A percentile compares a stretch with the other conserved stretches of the same genome.
Evolutionary conservation across 2,797 vertebrate genomes (phyloP).

Genomic region (Aplochiton taeniatus): DNA sequence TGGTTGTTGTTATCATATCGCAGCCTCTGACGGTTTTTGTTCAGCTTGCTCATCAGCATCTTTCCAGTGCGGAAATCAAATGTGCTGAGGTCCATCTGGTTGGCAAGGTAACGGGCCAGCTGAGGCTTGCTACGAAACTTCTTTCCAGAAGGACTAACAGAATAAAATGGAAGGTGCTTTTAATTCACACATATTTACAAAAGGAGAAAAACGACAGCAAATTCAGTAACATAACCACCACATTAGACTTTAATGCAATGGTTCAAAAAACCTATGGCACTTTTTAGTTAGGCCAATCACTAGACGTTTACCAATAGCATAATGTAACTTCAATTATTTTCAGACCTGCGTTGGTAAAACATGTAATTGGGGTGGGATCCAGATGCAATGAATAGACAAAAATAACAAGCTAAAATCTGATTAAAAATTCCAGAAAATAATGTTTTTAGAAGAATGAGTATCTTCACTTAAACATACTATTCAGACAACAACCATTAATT

Average conservation of each 20-base stretch:
- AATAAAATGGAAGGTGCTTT: not conserved
- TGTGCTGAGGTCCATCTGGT: slow-evolving; percentile 96
- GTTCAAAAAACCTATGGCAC: too few species aligned
- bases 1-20: slow-evolving; percentile 95
- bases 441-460: not conserved
- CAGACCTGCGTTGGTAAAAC: too few species aligned
- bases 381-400: not conserved
- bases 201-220: not conserved
- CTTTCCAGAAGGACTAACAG: slow-evolving; percentile 93
- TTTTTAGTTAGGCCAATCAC: too few species aligned
- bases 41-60: slow-evolving; percentile 97
- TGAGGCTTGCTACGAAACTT: slow-evolving; percentile 99
- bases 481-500: too few species aligned
- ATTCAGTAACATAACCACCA: not conserved
- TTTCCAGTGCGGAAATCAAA: slow-evolving; percentile 98
- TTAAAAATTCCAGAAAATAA: not conserved
- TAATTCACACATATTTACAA: not conserved
- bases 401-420: not conserved
- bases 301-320: too few species aligned
- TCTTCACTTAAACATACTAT: too few species aligned
- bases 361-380: too few species aligned
- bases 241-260: too few species aligned
- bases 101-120: slow-evolving; percentile 96
- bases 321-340: too few species aligned
- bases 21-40: slow-evolving; percentile 93